Percentiles rank a stretch among this genome's conserved stretches.
phyloP scores from a whole-genome alignment of 2,888 invertebrate species.

The Actias luna region DNA sequence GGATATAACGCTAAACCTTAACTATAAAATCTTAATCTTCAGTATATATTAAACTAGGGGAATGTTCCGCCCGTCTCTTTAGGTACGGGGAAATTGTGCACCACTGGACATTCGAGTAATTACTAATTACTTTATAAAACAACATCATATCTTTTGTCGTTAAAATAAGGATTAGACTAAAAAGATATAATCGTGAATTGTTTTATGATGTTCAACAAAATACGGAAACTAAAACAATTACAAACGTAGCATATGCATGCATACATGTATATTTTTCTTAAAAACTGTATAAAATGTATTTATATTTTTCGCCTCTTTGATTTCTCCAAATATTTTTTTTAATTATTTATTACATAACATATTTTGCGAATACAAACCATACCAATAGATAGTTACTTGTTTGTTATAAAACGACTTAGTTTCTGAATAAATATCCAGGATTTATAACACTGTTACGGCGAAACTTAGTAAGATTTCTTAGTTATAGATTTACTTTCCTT shows the following conservation, averaged over 20 bases:
- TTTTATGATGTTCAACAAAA: neutral
- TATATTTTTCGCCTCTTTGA: too few species aligned
- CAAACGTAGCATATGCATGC: neutral
- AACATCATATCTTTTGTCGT: constrained; percentile 32
- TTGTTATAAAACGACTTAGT: neutral
- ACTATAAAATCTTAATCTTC: too few species aligned
- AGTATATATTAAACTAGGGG: constrained; percentile 60
- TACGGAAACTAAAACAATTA: constrained; percentile 1
- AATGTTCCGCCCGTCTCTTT: constrained; percentile 40
- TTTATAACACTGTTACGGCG: constrained; percentile 15
- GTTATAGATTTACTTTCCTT: constrained; percentile 12
- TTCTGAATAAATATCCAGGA: constrained; percentile 22
- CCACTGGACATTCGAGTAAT: constrained; percentile 46
- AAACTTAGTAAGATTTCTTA: constrained; percentile 17
- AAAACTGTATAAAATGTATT: constrained; percentile 21
- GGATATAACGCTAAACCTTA: too few species aligned
- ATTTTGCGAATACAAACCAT: neutral
- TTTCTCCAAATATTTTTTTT: neutral
- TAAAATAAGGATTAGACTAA: constrained; percentile 22
- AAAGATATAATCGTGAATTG: neutral
- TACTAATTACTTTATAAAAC: constrained; percentile 55
- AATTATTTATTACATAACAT: neutral
- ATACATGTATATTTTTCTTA: neutral
- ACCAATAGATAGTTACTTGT: neutral
- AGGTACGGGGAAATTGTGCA: constrained; percentile 52